These are phyloP conservation scores for Gandaritis pyraliata DNA, from an alignment of 2,888 invertebrate genomes.

Conservation along the genomic window DNA sequence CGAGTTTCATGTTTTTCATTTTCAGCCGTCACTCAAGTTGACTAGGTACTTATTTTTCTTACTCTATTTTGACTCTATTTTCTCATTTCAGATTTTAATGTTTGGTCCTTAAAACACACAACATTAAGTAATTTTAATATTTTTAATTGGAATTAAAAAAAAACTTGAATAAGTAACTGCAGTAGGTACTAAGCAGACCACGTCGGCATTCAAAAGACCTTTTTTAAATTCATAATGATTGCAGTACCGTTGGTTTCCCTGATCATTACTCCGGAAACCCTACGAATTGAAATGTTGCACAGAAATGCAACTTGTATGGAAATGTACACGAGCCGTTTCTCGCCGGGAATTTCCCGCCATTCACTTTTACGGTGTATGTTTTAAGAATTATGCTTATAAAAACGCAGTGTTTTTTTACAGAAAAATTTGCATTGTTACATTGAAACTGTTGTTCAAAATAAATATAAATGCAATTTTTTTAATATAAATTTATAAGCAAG, in stretches of 20 bases:
- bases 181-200: no score
- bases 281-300: constrained; percentile 12
- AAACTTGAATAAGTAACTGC: no score
- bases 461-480: no score
- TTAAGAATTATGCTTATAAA: constrained; percentile 7
- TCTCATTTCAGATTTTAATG: no score
- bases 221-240: constrained; percentile 13
- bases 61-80: no score
- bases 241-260: constrained; percentile 1
- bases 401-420: background rate
- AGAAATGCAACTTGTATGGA: constrained; percentile 22
- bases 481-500: no score
- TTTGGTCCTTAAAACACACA: no score
- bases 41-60: no score
- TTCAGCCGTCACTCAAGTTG: no score
- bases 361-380: background rate
- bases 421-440: background rate
- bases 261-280: constrained; percentile 16
- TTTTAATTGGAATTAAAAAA: no score
- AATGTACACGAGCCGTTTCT: constrained; percentile 4
- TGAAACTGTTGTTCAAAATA: background rate
- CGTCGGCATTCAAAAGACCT: constrained; percentile 20
- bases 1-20: no score
- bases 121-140: no score
- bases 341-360: constrained; percentile 5